phyloP scores from a whole-genome alignment of 2,888 invertebrate species.

The Holacanthella duospinosa region DNA sequence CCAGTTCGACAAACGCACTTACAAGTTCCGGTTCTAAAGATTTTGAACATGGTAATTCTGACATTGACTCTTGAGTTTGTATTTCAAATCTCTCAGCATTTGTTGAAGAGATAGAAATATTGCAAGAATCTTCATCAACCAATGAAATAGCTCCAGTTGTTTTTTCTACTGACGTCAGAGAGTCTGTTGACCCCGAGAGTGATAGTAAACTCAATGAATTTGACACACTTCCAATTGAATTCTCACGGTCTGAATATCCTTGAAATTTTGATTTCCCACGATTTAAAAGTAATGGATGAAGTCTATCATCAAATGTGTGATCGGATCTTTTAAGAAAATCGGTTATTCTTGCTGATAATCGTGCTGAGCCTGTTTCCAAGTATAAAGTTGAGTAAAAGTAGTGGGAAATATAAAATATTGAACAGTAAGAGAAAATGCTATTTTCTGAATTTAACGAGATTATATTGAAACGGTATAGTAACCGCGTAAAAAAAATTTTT shows the following conservation, averaged over 20 bases:
- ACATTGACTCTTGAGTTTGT: neutral
- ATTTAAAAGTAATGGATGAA: neutral
- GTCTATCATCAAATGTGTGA: slow-evolving; percentile 48
- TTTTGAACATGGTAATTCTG: neutral
- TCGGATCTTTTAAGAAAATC: slow-evolving; percentile 71
- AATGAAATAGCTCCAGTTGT: no score
- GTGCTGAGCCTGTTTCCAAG: slow-evolving; percentile 65
- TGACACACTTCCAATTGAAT: neutral
- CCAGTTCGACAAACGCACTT: neutral
- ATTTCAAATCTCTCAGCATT: no score
- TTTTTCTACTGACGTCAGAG: neutral
- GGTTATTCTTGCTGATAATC: slow-evolving; percentile 62
- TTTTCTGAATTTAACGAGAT: no score
- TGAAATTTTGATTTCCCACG: neutral
- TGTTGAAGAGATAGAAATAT: no score
- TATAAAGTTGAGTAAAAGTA: no score
- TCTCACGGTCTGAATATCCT: neutral
- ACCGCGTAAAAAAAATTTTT: no score
- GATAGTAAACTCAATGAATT: neutral
- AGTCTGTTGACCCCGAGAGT: neutral
- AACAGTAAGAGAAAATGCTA: no score
- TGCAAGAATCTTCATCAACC: no score
- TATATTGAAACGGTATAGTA: no score
- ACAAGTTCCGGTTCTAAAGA: neutral
- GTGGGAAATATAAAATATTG: no score